phyloP scores from a whole-genome alignment of 2,888 invertebrate genomes.

The Rapana venosa region DNA sequence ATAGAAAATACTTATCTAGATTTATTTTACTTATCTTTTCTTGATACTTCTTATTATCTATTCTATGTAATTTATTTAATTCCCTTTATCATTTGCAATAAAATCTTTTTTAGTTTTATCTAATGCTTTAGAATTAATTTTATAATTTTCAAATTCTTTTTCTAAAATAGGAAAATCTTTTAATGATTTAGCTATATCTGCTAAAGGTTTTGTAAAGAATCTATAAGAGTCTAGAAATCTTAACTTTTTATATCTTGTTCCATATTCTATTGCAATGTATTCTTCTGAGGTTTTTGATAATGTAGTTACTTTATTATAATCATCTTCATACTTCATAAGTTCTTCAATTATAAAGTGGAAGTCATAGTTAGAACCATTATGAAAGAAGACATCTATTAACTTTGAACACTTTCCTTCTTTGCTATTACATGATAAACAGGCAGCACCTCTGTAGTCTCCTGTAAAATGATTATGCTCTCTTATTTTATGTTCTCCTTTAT shows the following conservation, averaged over 20 bases:
- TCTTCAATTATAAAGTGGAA: conserved; percentile 50
- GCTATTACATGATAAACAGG: conserved; percentile 49
- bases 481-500: no score
- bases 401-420: conserved; percentile 48
- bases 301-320: conserved; percentile 39
- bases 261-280: conserved; percentile 47
- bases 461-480: conserved; percentile 43
- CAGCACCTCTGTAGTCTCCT: conserved; percentile 33
- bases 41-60: no score
- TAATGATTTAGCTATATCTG: conserved; percentile 42
- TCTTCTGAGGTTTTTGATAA: conserved; percentile 40
- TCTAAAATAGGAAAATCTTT: conserved; percentile 24
- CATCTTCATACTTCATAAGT: conserved; percentile 42
- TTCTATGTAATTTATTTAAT: conserved; percentile 37
- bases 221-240: conserved; percentile 42
- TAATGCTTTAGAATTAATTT: conserved; percentile 44
- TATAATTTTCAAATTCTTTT: conserved; percentile 36
- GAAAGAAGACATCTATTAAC: conserved; percentile 47
- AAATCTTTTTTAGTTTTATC: conserved; percentile 15
- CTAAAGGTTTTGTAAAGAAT: conserved; percentile 42
- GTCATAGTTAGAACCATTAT: conserved; percentile 49
- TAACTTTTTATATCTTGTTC: conserved; percentile 46
- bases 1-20: background rate
- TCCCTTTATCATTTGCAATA: background rate
- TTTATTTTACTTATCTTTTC: background rate